Percentiles rank a stretch among this genome's conserved stretches.
Conservation (phyloP, 2,113 vertebrate species). For the Pterocles burchelli region DNA sequence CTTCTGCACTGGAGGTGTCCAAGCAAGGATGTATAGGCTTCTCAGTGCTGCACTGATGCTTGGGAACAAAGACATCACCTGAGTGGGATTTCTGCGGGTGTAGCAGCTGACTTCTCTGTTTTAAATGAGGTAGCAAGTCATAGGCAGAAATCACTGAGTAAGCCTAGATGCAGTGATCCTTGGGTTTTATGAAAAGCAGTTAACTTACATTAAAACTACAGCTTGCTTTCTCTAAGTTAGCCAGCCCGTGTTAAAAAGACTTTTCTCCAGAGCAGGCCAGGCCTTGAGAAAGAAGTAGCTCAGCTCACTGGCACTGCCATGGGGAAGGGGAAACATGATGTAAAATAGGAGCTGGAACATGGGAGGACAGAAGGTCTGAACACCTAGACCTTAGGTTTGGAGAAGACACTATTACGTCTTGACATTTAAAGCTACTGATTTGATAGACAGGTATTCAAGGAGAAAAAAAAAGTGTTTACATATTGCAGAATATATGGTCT, state of each 20-base stretch:
- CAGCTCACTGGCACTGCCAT: fast-evolving
- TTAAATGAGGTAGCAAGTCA: not conserved
- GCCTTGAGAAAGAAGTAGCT: not conserved
- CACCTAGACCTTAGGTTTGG: not conserved
- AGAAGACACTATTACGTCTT: not conserved
- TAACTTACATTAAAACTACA: not conserved
- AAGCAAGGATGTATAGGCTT: not conserved
- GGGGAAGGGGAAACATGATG: not conserved
- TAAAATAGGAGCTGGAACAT: not conserved
- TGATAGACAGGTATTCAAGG: not conserved
- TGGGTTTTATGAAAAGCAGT: not conserved
- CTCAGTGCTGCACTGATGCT: not conserved
- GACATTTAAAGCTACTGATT: not conserved
- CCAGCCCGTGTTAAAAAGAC: not conserved
- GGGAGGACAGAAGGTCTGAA: not conserved
- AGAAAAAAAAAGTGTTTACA: not conserved
- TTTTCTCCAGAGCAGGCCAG: not conserved
- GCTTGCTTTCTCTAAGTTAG: not conserved
- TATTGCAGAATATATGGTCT: not conserved
- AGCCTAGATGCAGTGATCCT: not conserved
- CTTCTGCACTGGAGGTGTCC: not conserved
- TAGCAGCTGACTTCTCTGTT: not conserved
- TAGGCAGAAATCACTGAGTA: not conserved
- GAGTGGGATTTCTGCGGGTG: not conserved
- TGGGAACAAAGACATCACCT: not conserved